Evolutionary conservation across 2,888 invertebrate genomes (phyloP).

Genomic region (Frankliniella fusca): DNA sequence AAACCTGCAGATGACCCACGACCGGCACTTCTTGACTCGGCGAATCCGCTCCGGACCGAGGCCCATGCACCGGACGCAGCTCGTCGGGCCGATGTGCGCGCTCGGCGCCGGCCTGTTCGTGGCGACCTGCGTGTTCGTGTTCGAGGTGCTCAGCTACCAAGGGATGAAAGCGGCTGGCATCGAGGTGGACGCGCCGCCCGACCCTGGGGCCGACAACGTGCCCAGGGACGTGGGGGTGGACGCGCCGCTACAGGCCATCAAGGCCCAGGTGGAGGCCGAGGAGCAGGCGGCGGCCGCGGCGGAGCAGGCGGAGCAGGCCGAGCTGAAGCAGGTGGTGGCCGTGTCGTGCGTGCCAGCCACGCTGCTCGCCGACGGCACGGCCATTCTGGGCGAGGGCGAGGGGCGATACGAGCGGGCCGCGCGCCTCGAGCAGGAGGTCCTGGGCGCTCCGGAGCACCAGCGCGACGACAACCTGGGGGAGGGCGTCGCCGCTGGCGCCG

Average conservation of each 20-base stretch:
- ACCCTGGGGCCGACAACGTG: not conserved
- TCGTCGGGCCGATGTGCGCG: not conserved
- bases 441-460: not conserved
- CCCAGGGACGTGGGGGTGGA: not conserved
- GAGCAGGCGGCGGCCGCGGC: not conserved
- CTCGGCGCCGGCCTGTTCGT: not conserved
- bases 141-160: not conserved
- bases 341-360: not conserved
- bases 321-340: not conserved
- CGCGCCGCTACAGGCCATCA: constrained; percentile 13
- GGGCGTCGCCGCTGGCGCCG: not conserved
- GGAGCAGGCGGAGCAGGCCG: not conserved
- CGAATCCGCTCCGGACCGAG: not conserved
- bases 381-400: not conserved
- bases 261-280: constrained; percentile 2
- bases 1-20: not conserved
- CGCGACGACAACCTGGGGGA: not conserved
- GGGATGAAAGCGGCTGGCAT: not conserved
- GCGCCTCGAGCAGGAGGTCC: not conserved
- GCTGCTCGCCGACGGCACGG: not conserved
- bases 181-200: not conserved
- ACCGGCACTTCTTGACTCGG: not conserved
- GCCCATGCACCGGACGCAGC: not conserved
- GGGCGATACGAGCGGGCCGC: not conserved
- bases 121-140: not conserved